These are phyloP conservation scores for Heliconius erato DNA, from an alignment of 2,888 invertebrate genomes.

Conservation along the genomic window DNA sequence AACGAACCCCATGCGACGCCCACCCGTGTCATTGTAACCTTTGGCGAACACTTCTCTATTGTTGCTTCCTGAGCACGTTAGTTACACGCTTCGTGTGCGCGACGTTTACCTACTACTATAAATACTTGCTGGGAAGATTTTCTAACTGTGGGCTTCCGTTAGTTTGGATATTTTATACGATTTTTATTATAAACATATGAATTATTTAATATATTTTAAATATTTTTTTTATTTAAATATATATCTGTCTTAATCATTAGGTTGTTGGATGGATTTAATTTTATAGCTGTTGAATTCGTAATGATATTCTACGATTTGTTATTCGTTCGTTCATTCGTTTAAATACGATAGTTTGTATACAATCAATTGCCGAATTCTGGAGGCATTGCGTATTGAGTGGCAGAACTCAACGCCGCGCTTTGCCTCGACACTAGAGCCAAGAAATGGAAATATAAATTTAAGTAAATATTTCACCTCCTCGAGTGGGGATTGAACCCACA, in stretches of 20 bases:
- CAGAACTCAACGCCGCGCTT: too few species aligned
- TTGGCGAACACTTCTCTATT: conserved; percentile 69
- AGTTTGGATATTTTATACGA: neutral
- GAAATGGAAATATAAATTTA: too few species aligned
- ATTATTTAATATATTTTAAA: neutral
- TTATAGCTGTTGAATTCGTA: neutral
- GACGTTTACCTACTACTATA: conserved; percentile 39
- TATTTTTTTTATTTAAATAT: neutral
- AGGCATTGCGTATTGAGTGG: too few species aligned
- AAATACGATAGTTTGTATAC: neutral
- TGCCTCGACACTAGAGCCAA: too few species aligned
- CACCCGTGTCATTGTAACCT: conserved; percentile 78
- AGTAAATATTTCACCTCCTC: too few species aligned
- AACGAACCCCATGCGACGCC: conserved; percentile 78
- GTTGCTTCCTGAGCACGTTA: conserved; percentile 68
- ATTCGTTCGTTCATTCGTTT: neutral
- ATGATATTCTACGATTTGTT: neutral
- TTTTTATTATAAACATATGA: neutral
- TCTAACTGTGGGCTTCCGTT: conserved; percentile 36
- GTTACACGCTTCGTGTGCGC: conserved; percentile 44
- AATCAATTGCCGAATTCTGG: neutral
- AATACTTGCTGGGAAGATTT: conserved; percentile 45
- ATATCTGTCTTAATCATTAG: neutral
- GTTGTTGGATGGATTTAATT: neutral
- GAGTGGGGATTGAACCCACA: too few species aligned